These are phyloP conservation scores for Lamprologus ornatipinnis DNA, from an alignment of 2,113 vertebrate species.

Conservation along the genomic window DNA sequence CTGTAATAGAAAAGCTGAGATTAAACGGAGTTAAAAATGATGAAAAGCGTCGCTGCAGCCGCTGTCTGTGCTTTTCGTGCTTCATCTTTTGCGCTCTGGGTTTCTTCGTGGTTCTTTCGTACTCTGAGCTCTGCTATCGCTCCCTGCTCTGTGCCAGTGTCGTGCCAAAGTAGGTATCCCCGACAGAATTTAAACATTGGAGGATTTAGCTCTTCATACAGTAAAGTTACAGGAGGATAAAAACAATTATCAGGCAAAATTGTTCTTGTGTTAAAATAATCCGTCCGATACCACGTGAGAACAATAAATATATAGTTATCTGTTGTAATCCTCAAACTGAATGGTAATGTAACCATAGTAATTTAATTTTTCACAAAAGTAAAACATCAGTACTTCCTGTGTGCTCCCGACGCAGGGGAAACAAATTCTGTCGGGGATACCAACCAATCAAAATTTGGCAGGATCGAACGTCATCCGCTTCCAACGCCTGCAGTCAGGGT, in stretches of 20 bases:
- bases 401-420: neutral
- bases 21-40: fast-evolving
- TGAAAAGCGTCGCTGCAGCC: neutral
- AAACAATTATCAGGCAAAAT: fast-evolving
- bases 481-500: neutral
- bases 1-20: fast-evolving
- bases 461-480: neutral
- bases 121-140: neutral
- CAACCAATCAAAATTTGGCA: neutral
- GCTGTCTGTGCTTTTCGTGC: neutral
- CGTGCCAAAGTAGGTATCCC: neutral
- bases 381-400: neutral
- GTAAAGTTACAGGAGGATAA: fast-evolving
- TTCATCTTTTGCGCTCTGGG: neutral
- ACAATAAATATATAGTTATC: too few relatives aligned
- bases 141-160: neutral
- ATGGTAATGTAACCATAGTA: too few relatives aligned
- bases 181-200: fast-evolving
- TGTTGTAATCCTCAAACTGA: too few relatives aligned
- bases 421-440: neutral
- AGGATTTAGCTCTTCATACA: neutral
- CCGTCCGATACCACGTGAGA: neutral
- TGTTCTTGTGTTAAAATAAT: neutral
- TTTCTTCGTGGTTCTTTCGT: neutral
- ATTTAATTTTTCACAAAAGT: neutral